These are phyloP conservation scores for Penaeus monodon DNA, from an alignment of 2,888 invertebrate species.

Conservation along the genomic window DNA sequence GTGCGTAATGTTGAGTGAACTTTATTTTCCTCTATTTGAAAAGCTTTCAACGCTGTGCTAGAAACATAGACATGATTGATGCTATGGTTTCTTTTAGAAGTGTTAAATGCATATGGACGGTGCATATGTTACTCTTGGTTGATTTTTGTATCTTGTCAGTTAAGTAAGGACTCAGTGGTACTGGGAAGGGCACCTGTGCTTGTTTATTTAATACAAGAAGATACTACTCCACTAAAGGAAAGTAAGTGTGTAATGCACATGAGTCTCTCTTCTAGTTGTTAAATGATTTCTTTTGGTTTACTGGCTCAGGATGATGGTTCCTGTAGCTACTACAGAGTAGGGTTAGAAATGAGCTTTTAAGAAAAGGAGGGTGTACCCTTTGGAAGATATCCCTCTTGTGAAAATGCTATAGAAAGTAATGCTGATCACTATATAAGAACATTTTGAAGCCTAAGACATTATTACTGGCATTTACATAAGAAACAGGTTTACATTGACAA, in stretches of 20 bases:
- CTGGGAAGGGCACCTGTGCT: conserved; percentile 48
- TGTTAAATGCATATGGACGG: conserved; percentile 51
- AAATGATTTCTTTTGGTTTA: conserved; percentile 38
- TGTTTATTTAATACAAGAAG: conserved; percentile 40
- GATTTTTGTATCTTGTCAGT: conserved; percentile 42
- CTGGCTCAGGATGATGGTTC: conserved; percentile 46
- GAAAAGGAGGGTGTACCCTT: conserved; percentile 27
- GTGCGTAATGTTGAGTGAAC: conserved; percentile 42
- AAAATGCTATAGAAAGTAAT: conserved; percentile 38
- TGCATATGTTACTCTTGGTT: conserved; percentile 54
- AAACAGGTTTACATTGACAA: conserved; percentile 16
- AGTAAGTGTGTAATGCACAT: conserved; percentile 49
- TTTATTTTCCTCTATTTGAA: conserved; percentile 39
- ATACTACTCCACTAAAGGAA: conserved; percentile 16
- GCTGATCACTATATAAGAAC: conserved; percentile 26
- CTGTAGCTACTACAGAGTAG: conserved; percentile 53
- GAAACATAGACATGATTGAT: conserved; percentile 61
- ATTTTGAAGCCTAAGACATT: conserved; percentile 32
- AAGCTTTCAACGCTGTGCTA: conserved; percentile 53
- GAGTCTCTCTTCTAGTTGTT: conserved; percentile 51
- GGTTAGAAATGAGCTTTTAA: conserved; percentile 53
- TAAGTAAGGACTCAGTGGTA: conserved; percentile 35
- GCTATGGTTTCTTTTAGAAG: conserved; percentile 60
- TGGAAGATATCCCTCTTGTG: conserved; percentile 33
- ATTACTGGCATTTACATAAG: conserved; percentile 28